Percentiles rank a stretch among this genome's conserved stretches.
Conservation (phyloP, 2,797 vertebrate species). For the Lagocephalus sceleratus region DNA sequence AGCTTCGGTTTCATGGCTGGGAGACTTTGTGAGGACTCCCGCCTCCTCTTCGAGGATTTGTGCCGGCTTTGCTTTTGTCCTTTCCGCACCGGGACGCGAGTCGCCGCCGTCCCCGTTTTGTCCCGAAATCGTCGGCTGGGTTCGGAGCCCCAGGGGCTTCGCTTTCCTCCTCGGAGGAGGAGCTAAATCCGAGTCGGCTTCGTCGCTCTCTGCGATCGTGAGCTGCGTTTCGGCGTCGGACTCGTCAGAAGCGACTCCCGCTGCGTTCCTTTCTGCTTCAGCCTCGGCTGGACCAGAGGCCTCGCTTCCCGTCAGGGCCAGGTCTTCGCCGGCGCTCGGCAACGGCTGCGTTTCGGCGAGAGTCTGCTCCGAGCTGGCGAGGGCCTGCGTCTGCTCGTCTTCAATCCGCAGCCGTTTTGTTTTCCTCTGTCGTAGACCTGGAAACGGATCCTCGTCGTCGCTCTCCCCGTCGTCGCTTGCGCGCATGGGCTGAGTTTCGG, state of each 20-base stretch:
- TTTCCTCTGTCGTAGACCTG: slow-evolving; percentile 23
- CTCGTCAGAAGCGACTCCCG: slow-evolving; percentile 6
- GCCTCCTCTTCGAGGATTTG: slow-evolving; percentile 21
- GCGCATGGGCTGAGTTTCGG: slow-evolving; percentile 37
- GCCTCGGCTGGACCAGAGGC: neutral
- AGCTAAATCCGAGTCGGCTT: slow-evolving; percentile 6
- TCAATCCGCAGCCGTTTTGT: slow-evolving; percentile 15
- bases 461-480: slow-evolving; percentile 13
- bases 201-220: slow-evolving; percentile 13
- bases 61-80: slow-evolving; percentile 22
- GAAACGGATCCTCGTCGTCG: slow-evolving; percentile 10
- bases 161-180: slow-evolving; percentile 24
- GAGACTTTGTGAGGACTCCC: neutral
- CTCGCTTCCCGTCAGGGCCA: too few relatives aligned
- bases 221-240: slow-evolving; percentile 33
- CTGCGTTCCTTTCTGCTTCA: slow-evolving; percentile 24
- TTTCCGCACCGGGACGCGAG: slow-evolving; percentile 1
- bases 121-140: slow-evolving; percentile 12
- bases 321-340: too few relatives aligned
- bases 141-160: slow-evolving; percentile 12
- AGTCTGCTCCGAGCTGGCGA: neutral
- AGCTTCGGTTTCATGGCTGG: slow-evolving; percentile 21
- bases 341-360: slow-evolving; percentile 18
- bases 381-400: slow-evolving; percentile 25
- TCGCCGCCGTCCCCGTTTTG: slow-evolving; percentile 21